Base-by-base conservation (phyloP, 2,113 vertebrate species). In the Sclerurus mexicanus region DNA sequence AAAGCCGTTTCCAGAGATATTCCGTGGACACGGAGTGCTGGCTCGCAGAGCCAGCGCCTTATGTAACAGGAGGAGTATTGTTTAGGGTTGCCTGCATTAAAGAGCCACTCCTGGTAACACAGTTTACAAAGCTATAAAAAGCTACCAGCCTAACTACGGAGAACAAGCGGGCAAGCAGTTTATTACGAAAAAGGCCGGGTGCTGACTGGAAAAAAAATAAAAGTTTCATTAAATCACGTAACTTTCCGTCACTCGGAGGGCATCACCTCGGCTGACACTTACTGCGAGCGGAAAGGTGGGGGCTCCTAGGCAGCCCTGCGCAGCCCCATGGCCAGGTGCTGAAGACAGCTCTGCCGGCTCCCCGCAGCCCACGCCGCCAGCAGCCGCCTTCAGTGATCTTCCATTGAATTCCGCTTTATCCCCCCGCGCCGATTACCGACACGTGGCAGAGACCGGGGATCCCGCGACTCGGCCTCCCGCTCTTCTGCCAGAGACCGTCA, bases 61-160 rank as follows among this genome's bases (percentile, higher is more conserved):
- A 98, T 96, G 97, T 97, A 98, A 98, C 97, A 97, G 96, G 95
- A 94, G 95, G 84, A 97, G 97, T 56, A 97, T 97, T 97, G 98
- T 98, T 98, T 97, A 95, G 97, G 97, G 94, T 86, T 91, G 95
- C 95, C 93, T 77, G 96, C 96, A 91, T 91, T 94, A 67, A 89
- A 88, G 86, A 97, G 96, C 91, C 95, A 94, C 95, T 94, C 97
- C 97, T 97, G 97, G 96, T 96, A 97, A 98, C 96, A 93, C 84
- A 96, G 85, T 97, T 97, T 96, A 97, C 93, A 96, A 90, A 95
- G 96, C 95, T 91, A 95, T 95, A 97, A 85, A 97, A 96, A 97
- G 94, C 94, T 60, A 96, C 88, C 56, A 39, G 92, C 60, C 22
- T 79, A 97, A 89, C 69, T 92, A 56, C 9, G 37, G 24, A 79